Evolutionary conservation across 2,797 vertebrate species (phyloP).

Genomic region (Emys orbicularis): DNA sequence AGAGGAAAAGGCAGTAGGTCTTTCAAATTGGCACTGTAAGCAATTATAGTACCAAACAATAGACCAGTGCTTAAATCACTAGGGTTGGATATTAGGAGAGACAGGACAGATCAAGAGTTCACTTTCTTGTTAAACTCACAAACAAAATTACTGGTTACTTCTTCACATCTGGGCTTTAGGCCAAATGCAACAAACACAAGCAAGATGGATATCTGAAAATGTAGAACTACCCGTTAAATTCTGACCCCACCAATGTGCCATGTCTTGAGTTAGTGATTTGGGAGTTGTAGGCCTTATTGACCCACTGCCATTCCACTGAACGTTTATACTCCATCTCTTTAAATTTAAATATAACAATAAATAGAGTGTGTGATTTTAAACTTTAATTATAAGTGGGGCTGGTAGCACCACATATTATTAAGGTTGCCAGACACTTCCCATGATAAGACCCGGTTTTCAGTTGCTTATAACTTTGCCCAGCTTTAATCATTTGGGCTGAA

Average conservation of each 20-base stretch:
- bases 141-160: not conserved
- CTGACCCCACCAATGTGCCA: not conserved
- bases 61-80: not conserved
- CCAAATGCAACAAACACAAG: not conserved
- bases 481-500: not conserved
- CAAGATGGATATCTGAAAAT: not conserved
- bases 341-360: not conserved
- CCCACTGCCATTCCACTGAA: not conserved
- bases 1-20: not conserved
- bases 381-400: not conserved
- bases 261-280: not conserved
- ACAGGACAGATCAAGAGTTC: not conserved
- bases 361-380: not conserved
- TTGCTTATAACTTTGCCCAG: not conserved
- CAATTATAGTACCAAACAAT: not conserved
- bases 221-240: not conserved
- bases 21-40: not conserved
- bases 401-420: not conserved
- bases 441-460: not conserved
- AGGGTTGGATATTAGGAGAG: not conserved
- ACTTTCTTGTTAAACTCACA: not conserved
- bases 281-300: not conserved
- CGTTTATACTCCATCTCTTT: not conserved
- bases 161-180: not conserved
- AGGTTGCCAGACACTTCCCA: not conserved